Conservation (phyloP, 2,888 invertebrate genomes). For the Tholera decimalis region DNA sequence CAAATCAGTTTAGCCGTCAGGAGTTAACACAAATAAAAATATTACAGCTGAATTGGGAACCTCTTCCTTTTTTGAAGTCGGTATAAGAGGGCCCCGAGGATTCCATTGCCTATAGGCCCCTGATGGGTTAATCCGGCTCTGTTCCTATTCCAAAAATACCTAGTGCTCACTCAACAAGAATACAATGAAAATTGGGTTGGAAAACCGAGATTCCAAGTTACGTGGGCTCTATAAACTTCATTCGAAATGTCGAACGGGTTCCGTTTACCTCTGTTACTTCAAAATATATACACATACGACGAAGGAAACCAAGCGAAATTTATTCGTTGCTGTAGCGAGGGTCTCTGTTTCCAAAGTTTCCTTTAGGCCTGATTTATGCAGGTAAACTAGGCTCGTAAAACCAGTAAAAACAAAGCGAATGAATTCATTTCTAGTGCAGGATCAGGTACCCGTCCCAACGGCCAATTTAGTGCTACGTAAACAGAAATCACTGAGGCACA, state of each 20-base stretch:
- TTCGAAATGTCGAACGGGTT: slow-evolving; percentile 17
- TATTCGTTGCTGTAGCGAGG: slow-evolving; percentile 22
- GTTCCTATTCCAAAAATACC: background rate
- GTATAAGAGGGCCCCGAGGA: no score
- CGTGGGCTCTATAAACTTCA: slow-evolving; percentile 21
- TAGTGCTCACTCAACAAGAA: slow-evolving; percentile 8
- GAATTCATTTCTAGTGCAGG: slow-evolving; percentile 54
- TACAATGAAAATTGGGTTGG: background rate
- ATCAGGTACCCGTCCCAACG: slow-evolving; percentile 45
- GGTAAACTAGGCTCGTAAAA: slow-evolving; percentile 62
- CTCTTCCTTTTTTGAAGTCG: no score
- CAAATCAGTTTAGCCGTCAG: no score
- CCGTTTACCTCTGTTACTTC: background rate
- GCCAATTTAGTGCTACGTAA: slow-evolving; percentile 61
- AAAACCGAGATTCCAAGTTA: slow-evolving; percentile 16
- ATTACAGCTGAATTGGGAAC: no score
- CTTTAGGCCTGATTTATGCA: slow-evolving; percentile 56
- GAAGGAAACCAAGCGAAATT: slow-evolving; percentile 37
- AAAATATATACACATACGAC: slow-evolving; percentile 24
- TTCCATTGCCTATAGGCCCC: no score
- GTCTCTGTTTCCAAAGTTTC: slow-evolving; percentile 53
- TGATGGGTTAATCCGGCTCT: no score
- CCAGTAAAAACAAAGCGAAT: slow-evolving; percentile 62
- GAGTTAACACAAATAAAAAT: no score
- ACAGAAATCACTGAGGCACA: slow-evolving; percentile 56